phyloP scores from a whole-genome alignment of 2,888 invertebrate genomes.

The Vanessa cardui region DNA sequence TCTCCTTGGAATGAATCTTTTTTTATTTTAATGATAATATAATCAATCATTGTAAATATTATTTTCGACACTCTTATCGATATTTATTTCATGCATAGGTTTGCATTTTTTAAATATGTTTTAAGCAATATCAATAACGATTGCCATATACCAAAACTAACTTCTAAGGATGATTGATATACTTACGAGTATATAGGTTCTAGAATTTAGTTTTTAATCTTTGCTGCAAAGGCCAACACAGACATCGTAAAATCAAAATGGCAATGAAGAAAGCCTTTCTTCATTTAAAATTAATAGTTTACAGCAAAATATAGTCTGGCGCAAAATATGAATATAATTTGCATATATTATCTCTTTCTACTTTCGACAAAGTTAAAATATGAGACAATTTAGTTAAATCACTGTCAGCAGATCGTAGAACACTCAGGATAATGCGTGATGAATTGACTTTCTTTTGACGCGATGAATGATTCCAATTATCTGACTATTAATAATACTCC shows the following conservation, averaged over 20 bases:
- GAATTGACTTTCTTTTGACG: constrained; percentile 28
- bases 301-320: constrained; percentile 3
- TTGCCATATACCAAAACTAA: too few species aligned
- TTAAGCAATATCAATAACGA: too few species aligned
- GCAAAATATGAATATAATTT: constrained; percentile 28
- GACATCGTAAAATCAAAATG: constrained; percentile 1
- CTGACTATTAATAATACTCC: constrained; percentile 5
- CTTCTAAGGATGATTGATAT: too few species aligned
- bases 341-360: constrained; percentile 28
- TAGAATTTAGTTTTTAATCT: too few species aligned
- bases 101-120: too few species aligned
- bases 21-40: neutral
- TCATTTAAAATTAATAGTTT: constrained; percentile 4
- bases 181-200: too few species aligned
- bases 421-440: constrained; percentile 13
- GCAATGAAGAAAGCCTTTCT: neutral
- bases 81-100: too few species aligned
- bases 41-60: too few species aligned
- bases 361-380: constrained; percentile 28
- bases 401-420: constrained; percentile 23
- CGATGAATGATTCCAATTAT: constrained; percentile 13
- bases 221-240: neutral
- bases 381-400: constrained; percentile 32
- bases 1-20: neutral
- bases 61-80: too few species aligned